Percentiles rank a stretch among this genome's conserved stretches.
Evolutionary conservation across 2,797 vertebrate genomes (phyloP).

Genomic region (Podarcis siculus): DNA sequence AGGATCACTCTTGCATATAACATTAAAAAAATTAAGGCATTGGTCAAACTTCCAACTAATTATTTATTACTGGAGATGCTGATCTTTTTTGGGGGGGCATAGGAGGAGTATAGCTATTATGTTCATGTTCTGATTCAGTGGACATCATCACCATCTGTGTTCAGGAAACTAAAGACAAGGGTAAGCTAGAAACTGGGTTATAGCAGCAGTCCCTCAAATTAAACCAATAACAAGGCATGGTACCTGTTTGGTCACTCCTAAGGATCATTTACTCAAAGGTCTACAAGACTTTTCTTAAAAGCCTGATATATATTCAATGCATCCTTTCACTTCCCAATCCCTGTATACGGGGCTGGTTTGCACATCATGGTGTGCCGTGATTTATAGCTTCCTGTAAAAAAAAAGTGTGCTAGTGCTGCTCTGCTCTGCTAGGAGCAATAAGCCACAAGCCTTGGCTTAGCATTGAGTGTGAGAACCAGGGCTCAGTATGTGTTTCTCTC

Average conservation of each 20-base stretch:
- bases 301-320: not conserved
- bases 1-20: not conserved
- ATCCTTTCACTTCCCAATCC: not conserved
- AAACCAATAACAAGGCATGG: not conserved
- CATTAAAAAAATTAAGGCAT: slow-evolving; percentile 6
- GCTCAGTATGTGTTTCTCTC: too few species aligned
- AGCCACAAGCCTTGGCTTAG: too few species aligned
- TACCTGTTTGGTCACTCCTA: not conserved
- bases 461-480: too few species aligned
- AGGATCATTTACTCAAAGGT: not conserved
- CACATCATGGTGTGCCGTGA: too few species aligned
- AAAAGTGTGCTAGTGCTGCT: too few species aligned
- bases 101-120: not conserved
- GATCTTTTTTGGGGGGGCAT: not conserved
- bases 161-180: not conserved
- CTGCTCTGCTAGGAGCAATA: too few species aligned
- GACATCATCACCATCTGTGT: not conserved
- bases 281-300: not conserved
- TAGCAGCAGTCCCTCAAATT: not conserved
- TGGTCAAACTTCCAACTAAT: not conserved
- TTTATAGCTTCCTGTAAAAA: too few species aligned
- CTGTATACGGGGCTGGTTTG: too few species aligned
- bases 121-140: not conserved
- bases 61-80: not conserved
- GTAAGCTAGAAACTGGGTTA: not conserved